phyloP scores from a whole-genome alignment of 2,888 invertebrate species.

The Galeopsomyia nigrocyanea region DNA sequence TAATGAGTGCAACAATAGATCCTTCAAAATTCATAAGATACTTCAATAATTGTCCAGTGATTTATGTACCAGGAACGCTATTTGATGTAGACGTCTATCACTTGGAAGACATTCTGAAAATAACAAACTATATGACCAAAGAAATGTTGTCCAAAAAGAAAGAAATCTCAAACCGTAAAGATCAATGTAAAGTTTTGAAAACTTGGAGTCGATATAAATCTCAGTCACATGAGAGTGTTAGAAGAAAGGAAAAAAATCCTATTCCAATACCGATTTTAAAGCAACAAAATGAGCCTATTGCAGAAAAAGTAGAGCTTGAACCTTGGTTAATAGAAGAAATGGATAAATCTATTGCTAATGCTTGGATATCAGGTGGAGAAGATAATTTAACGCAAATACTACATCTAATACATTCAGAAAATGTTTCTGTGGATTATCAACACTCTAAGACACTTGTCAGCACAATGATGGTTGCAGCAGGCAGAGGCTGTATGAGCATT shows the following conservation, averaged over 20 bases:
- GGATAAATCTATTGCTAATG: slow-evolving; percentile 78
- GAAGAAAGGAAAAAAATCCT: slow-evolving; percentile 52
- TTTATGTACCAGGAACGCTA: slow-evolving; percentile 82
- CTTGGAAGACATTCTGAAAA: slow-evolving; percentile 83
- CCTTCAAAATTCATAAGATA: slow-evolving; percentile 85
- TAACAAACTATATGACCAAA: slow-evolving; percentile 72
- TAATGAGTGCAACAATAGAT: slow-evolving; percentile 97
- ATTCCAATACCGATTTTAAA: slow-evolving; percentile 61
- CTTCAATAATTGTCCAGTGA: slow-evolving; percentile 84
- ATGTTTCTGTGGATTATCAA: slow-evolving; percentile 80
- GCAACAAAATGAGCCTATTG: slow-evolving; percentile 61
- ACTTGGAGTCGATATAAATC: slow-evolving; percentile 65
- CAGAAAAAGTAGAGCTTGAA: slow-evolving; percentile 71
- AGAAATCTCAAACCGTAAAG: slow-evolving; percentile 63
- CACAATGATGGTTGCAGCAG: slow-evolving; percentile 85
- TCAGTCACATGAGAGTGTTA: slow-evolving; percentile 45
- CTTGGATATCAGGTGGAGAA: slow-evolving; percentile 73
- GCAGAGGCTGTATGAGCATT: slow-evolving; percentile 77
- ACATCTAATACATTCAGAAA: slow-evolving; percentile 84
- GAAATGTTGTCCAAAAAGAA: slow-evolving; percentile 68
- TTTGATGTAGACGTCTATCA: slow-evolving; percentile 83
- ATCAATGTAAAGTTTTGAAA: slow-evolving; percentile 65
- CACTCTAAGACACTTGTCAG: slow-evolving; percentile 78
- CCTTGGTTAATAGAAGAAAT: slow-evolving; percentile 74
- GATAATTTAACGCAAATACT: slow-evolving; percentile 82